phyloP scores from a whole-genome alignment of 2,113 vertebrate genomes.

The Crocuta crocuta region DNA sequence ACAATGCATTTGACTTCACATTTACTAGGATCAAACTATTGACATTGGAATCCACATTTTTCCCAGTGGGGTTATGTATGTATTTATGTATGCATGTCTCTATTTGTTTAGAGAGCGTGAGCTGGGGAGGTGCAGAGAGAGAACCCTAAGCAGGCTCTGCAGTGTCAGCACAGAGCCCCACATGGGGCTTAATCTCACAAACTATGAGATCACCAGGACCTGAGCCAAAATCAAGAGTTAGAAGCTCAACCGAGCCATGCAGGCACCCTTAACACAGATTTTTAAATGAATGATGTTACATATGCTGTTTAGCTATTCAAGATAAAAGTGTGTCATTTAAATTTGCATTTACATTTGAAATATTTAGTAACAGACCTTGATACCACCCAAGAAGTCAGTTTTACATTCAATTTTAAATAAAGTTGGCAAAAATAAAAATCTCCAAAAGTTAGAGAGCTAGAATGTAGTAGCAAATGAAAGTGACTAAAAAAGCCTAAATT shows the following conservation, averaged over 20 bases:
- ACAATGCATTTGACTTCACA: not conserved
- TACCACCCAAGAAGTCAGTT: not conserved
- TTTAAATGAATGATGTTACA: not conserved
- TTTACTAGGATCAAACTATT: not conserved
- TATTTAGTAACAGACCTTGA: not conserved
- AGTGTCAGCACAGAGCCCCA: too few species aligned
- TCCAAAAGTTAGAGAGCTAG: not conserved
- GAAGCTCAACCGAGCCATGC: too few species aligned
- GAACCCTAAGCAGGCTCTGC: too few species aligned
- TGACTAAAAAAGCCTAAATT: not conserved
- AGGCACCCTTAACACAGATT: not conserved
- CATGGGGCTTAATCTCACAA: too few species aligned
- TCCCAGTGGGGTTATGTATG: not conserved
- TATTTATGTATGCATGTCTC: too few species aligned
- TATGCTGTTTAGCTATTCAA: not conserved
- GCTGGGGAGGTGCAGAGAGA: too few species aligned
- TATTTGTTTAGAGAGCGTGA: too few species aligned
- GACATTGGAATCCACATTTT: constrained; percentile 19
- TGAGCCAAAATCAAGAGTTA: too few species aligned
- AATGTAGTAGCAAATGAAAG: not conserved
- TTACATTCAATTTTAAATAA: constrained; percentile 4
- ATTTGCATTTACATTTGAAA: not conserved
- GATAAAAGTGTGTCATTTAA: not conserved
- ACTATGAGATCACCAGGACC: too few species aligned
- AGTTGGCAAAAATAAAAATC: constrained; percentile 30